Evolutionary conservation across 2,797 vertebrate species (phyloP).

Genomic region (Enteromius mattozi): DNA sequence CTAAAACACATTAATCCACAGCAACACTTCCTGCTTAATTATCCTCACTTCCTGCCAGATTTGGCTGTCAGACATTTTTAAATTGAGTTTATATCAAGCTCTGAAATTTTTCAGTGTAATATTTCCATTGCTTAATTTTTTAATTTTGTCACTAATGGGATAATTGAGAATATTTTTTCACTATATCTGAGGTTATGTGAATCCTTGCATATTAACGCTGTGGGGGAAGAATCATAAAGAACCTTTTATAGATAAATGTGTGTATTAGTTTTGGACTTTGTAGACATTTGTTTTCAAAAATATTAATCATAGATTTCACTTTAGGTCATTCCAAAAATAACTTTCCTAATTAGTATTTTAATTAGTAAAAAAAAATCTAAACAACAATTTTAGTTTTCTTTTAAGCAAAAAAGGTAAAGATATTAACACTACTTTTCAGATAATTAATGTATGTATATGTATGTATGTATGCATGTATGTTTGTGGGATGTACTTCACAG

Average conservation of each 20-base stretch:
- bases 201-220: not conserved
- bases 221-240: not conserved
- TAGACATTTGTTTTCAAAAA: not conserved
- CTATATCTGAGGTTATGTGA: not conserved
- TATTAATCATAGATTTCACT: not conserved
- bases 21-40: slow-evolving; percentile 12
- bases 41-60: slow-evolving; percentile 8
- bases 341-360: not conserved
- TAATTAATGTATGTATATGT: not conserved
- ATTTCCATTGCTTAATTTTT: slow-evolving; percentile 7
- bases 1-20: not conserved
- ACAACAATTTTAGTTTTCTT: not conserved
- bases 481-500: not conserved
- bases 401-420: not conserved
- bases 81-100: slow-evolving; percentile 26
- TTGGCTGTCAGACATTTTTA: slow-evolving; percentile 1
- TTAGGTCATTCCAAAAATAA: not conserved
- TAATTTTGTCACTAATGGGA: not conserved
- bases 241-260: not conserved
- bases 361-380: not conserved
- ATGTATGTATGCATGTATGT: not conserved
- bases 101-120: not conserved
- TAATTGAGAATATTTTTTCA: not conserved
- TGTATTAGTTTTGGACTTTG: not conserved
- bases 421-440: not conserved